A percentile compares a stretch with the other conserved stretches of the same genome.
These are phyloP conservation scores for Pollenia griseotomentosa DNA, from an alignment of 2,888 invertebrate species.

Conservation along the genomic window DNA sequence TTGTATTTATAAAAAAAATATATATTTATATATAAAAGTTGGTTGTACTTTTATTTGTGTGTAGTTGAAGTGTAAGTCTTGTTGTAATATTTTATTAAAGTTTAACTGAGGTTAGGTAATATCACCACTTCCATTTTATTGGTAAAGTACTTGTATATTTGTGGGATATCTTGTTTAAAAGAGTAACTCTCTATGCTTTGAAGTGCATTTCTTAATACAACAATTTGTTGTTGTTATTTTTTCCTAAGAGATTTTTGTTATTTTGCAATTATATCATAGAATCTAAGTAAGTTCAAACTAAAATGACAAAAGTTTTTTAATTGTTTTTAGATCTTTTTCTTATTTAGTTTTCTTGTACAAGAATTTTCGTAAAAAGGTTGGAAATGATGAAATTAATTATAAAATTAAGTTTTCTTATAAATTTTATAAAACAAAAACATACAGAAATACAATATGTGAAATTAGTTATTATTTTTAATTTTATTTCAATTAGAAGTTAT, in stretches of 20 bases:
- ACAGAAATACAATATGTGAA: not conserved
- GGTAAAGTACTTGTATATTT: constrained; percentile 31
- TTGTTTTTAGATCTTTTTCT: constrained; percentile 46
- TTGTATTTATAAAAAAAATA: not conserved
- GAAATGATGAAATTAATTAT: constrained; percentile 20
- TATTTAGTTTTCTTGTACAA: not conserved
- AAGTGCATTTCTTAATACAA: constrained; percentile 13
- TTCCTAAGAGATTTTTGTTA: constrained; percentile 43
- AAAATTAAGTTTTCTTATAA: constrained; percentile 33
- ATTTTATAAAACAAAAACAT: not conserved
- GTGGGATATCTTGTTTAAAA: constrained; percentile 29
- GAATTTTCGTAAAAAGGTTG: constrained; percentile 24
- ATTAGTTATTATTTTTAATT: not conserved
- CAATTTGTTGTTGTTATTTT: constrained; percentile 10
- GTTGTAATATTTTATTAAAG: constrained; percentile 44
- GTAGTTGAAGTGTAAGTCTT: constrained; percentile 14
- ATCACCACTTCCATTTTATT: constrained; percentile 42
- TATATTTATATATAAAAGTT: constrained; percentile 14
- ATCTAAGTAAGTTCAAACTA: constrained; percentile 38
- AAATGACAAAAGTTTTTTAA: constrained; percentile 64
- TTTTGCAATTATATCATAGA: constrained; percentile 61
- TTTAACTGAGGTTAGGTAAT: constrained; percentile 57
- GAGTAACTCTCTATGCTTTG: constrained; percentile 8
- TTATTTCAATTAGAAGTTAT: not conserved
- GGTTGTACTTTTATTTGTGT: constrained; percentile 38